Conservation (phyloP, 2,113 vertebrate genomes). For the Catagonus wagneri region DNA sequence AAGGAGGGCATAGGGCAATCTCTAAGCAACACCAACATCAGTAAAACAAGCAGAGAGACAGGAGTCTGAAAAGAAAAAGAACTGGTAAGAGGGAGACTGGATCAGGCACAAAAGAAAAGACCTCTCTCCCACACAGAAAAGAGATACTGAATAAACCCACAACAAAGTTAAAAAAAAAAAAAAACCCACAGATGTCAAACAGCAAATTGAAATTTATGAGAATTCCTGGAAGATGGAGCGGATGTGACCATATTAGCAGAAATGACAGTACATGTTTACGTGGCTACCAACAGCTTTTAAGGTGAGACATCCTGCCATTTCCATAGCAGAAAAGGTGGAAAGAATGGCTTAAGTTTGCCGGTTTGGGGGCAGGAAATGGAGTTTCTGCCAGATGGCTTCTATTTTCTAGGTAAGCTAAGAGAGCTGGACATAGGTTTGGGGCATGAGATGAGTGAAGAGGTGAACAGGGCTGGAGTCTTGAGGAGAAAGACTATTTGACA, state of each 20-base stretch:
- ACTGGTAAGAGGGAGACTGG: not conserved
- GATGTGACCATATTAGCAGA: not conserved
- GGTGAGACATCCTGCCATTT: not conserved
- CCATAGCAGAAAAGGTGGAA: not conserved
- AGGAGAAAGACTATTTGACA: not conserved
- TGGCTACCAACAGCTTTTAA: not conserved
- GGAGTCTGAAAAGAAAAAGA: not conserved
- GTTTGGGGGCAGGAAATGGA: not conserved
- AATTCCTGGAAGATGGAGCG: not conserved
- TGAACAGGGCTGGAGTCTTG: not conserved
- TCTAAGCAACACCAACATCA: not conserved
- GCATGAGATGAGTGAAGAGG: not conserved
- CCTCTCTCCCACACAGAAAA: not conserved
- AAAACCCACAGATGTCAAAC: not conserved
- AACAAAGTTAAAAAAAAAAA: not conserved
- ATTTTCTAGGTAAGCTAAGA: not conserved
- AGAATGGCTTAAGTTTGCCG: not conserved
- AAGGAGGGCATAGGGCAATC: not conserved
- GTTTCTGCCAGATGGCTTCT: not conserved
- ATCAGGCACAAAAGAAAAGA: not conserved
- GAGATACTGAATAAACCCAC: not conserved
- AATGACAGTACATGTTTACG: not conserved
- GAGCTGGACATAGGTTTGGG: not conserved
- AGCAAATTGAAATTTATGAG: slow-evolving; percentile 15
- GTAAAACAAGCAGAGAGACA: not conserved